A percentile compares a stretch with the other conserved stretches of the same genome.
Conservation (phyloP, 1,140 invertebrate genomes). For the Luehdorfia chinensis region DNA sequence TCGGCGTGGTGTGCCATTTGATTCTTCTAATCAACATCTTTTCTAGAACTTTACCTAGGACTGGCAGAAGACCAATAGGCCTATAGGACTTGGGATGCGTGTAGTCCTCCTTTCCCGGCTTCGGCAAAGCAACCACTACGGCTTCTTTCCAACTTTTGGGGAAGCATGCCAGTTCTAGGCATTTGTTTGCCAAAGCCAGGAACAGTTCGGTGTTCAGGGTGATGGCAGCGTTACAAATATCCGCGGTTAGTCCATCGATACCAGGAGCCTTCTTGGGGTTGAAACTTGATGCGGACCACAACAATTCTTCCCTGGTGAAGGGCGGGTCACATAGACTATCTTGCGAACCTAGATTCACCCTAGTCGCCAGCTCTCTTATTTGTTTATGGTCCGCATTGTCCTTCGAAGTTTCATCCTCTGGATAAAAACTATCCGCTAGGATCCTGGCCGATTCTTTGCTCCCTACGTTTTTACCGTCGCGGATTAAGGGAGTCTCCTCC, state of each 20-base stretch:
- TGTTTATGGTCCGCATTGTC: background rate
- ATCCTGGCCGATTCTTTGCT: background rate
- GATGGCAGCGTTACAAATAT: background rate
- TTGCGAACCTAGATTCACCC: too few relatives aligned
- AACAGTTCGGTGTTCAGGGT: background rate
- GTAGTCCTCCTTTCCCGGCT: too few relatives aligned
- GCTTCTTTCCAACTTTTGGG: background rate
- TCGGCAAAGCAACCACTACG: background rate
- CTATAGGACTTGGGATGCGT: too few relatives aligned
- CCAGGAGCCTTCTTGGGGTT: background rate
- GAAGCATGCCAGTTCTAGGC: background rate
- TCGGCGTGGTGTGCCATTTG: background rate
- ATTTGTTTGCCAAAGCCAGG: background rate
- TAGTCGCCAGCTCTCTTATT: too few relatives aligned
- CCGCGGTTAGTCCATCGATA: background rate
- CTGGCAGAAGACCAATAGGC: too few relatives aligned
- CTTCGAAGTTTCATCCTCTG: too few relatives aligned
- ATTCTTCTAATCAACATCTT: background rate
- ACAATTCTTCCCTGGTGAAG: too few relatives aligned
- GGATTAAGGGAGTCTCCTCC: background rate
- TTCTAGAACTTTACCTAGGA: too few relatives aligned
- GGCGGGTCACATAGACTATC: too few relatives aligned
- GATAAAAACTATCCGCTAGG: background rate
- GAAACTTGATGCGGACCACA: background rate
- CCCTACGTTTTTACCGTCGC: background rate